Conservation (phyloP, 2,888 invertebrate genomes). For the Cerceris ruficornis region DNA sequence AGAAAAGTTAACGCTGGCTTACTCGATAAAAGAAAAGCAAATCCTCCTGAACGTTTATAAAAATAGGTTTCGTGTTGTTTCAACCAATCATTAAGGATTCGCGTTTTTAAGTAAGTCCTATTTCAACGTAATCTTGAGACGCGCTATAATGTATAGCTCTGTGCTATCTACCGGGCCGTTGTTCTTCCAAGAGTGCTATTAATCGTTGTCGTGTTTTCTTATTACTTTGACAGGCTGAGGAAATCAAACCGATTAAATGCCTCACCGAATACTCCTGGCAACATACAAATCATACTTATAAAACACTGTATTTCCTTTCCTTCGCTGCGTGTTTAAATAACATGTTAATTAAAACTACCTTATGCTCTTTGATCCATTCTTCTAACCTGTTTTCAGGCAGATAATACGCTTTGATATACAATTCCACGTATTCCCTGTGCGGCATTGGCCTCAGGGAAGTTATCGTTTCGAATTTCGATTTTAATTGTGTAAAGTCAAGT, state of each 20-base stretch:
- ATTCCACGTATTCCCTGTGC: slow-evolving; percentile 94
- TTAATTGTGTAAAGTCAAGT: slow-evolving; percentile 96
- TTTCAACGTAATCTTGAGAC: slow-evolving; percentile 57
- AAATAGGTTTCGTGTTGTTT: not conserved
- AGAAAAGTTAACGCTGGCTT: slow-evolving; percentile 3
- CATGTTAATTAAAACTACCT: slow-evolving; percentile 82
- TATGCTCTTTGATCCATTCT: slow-evolving; percentile 93
- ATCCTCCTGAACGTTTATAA: slow-evolving; percentile 29
- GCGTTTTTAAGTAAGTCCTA: slow-evolving; percentile 46
- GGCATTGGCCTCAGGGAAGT: slow-evolving; percentile 93
- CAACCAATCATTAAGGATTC: not conserved
- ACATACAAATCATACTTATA: not conserved
- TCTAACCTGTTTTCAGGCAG: slow-evolving; percentile 94
- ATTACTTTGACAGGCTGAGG: slow-evolving; percentile 93
- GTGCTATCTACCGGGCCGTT: slow-evolving; percentile 77
- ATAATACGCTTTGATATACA: slow-evolving; percentile 98
- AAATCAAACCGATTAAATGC: slow-evolving; percentile 92
- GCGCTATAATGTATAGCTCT: slow-evolving; percentile 56
- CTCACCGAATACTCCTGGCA: slow-evolving; percentile 92
- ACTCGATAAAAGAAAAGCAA: slow-evolving; percentile 11
- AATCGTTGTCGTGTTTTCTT: slow-evolving; percentile 93
- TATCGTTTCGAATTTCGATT: slow-evolving; percentile 94
- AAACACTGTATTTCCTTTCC: slow-evolving; percentile 1
- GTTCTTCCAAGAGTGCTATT: slow-evolving; percentile 87
- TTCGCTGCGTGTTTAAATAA: not conserved